phyloP scores from a whole-genome alignment of 2,888 invertebrate genomes.

The Xanthia icteritia region DNA sequence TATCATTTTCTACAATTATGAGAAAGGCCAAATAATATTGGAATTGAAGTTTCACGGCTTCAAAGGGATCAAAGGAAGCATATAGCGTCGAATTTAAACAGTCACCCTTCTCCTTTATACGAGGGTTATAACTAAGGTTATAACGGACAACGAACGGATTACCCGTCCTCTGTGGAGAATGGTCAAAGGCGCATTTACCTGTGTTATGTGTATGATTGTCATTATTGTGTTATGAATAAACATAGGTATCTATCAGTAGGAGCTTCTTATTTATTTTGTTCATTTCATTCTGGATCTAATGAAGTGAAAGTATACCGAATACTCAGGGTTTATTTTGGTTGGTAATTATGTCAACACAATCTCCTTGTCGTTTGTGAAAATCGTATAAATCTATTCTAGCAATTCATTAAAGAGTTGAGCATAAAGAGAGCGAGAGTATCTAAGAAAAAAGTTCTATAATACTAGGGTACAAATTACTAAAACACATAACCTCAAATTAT shows the following conservation, averaged over 20 bases:
- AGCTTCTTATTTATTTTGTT: slow-evolving; percentile 10
- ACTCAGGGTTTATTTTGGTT: background rate
- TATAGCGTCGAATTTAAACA: slow-evolving; percentile 26
- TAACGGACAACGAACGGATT: slow-evolving; percentile 21
- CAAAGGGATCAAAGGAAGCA: slow-evolving; percentile 37
- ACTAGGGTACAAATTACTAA: slow-evolving; percentile 2
- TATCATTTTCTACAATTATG: background rate
- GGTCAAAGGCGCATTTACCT: slow-evolving; percentile 17
- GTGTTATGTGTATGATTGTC: slow-evolving; percentile 2
- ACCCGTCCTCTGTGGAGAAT: background rate
- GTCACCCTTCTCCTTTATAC: slow-evolving; percentile 20
- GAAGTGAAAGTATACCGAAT: background rate
- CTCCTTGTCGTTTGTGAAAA: background rate
- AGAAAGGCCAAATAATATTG: slow-evolving; percentile 8
- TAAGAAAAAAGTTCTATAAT: background rate
- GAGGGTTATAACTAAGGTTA: slow-evolving; percentile 17
- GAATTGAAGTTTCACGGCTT: slow-evolving; percentile 35
- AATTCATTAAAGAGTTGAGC: background rate
- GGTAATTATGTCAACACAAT: background rate
- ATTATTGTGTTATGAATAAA: slow-evolving; percentile 16
- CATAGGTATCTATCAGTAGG: background rate
- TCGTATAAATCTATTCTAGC: background rate
- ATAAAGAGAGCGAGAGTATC: background rate
- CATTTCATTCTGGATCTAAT: background rate
- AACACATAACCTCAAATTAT: slow-evolving; percentile 47